Evolutionary conservation across 1,140 invertebrate genomes (phyloP), one percentile per base, ranked within the genome.

Genomic region (Pseudomyrmex concolor): DNA sequence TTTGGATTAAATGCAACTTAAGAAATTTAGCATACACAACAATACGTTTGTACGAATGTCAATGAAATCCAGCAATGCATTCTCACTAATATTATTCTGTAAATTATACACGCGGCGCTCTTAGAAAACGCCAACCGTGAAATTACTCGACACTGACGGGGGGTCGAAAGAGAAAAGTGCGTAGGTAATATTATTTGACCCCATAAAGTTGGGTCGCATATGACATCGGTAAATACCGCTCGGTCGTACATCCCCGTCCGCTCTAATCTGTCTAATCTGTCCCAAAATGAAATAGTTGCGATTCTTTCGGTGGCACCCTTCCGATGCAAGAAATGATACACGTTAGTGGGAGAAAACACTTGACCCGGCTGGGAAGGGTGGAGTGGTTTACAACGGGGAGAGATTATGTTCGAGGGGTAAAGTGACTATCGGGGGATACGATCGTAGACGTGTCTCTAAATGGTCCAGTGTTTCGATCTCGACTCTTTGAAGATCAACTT

Each of bases 231-330:
- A 89, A 89, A 89, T 81, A 81, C 62, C 78, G 62, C 72, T 59
- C 73, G 73, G 83, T 63, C 57, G 82, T 67, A 71, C 67, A 66
- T 80, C 85, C 60, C 74, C 62, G 88, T 84, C 83, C 85, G 71
- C 88, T 34, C 34, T 89, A 89, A 89, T 89, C 88, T 84, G 88
- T 89, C 86, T 89, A 89, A 89, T 89, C 88, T 89, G 88, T 68
- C 88, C 88, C 85, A 73, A 89, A 89, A 89, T 89, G 88, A 89
- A 89, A 89, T 89, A 89, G 88, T 89, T 89, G 88, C 85, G 64
- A 89, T 89, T 89, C 88, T 89, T 89, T 87, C 87, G 77, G 59
- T 55, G 59, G 71, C 64, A 76, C 66, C 70, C 72, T 72, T 73
- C 82, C 43, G n/a, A 22, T 72, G 68, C 34, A 70, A 60, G 50